Base-by-base conservation (phyloP, 2,888 invertebrate genomes). In the Rhogogaster chlorosoma region DNA sequence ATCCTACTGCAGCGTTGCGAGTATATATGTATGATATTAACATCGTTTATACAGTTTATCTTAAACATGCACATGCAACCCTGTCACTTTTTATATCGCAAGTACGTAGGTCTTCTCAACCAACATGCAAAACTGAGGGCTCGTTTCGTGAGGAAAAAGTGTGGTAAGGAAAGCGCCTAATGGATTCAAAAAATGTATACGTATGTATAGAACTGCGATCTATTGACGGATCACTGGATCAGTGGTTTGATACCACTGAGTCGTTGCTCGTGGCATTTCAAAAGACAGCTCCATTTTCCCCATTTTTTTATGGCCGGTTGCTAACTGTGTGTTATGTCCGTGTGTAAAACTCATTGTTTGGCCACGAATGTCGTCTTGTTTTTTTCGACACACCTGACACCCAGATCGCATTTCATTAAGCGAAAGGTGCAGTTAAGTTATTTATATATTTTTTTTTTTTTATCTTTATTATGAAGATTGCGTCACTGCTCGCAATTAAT, bases 51-150 rank as follows among this genome's bases (percentile, higher is more conserved):
- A 22, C 49, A 80, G 22, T 61, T 22, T 26, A 80, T 61, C n/a
- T 38, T 2, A 38, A 42, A 61, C 80, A 80, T 80, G 80, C 80
- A 80, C 80, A 80, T 80, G 80, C 80, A 80, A 36, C 36, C 80
- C 38, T 80, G n/a, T 61, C 61, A 57, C 80, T 57, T 61, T 7
- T 7, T 61, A 36, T 22, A 80, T 80, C 36, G 45, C 61, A 36
- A 38, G 38, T 77, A 29, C 32, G 77, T 53, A 77, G 53, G 61
- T 22, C 57, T 38, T 61, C 10, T 38, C 22, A 38, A 80, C 61
- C 80, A 36, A 61, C 80, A 57, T 80, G 80, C 80, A 57, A 80
- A 38, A 12, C 22, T 61, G 61, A 38, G 38, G 57, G 26, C 26
- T 61, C 26, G 61, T 57, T 80, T 61, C 10, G n/a, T 42, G 42